phyloP scores from a whole-genome alignment of 1,140 invertebrate species.

The Tribolium madens region DNA sequence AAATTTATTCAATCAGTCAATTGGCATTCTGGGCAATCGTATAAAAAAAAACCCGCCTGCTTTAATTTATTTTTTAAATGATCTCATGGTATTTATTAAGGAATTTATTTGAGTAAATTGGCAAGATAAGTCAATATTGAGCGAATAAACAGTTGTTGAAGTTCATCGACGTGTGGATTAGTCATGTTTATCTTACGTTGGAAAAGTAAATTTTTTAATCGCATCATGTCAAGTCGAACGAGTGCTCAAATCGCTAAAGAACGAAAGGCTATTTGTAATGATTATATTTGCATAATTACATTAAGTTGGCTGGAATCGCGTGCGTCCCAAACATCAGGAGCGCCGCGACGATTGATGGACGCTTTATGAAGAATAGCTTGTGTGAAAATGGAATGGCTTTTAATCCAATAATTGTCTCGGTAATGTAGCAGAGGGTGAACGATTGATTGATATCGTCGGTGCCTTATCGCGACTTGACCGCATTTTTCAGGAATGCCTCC shows the following conservation, averaged over 20 bases:
- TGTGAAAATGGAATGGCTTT: slow-evolving; percentile 26
- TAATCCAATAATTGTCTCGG: slow-evolving; percentile 44
- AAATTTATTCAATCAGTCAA: no score
- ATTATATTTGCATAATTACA: slow-evolving; percentile 49
- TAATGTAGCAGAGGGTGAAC: slow-evolving; percentile 29
- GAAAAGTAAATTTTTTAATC: slow-evolving; percentile 22
- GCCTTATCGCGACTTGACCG: slow-evolving; percentile 28
- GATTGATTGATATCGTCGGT: slow-evolving; percentile 37
- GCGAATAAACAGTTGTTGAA: background rate
- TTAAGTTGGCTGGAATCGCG: slow-evolving; percentile 38
- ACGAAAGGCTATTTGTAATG: slow-evolving; percentile 43
- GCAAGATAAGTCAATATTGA: background rate
- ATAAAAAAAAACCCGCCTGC: no score
- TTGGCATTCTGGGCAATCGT: no score
- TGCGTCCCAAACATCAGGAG: slow-evolving; percentile 21
- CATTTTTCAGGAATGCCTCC: slow-evolving; percentile 21
- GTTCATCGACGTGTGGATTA: background rate
- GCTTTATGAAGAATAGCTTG: slow-evolving; percentile 41
- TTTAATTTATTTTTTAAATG: no score
- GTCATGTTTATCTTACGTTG: background rate
- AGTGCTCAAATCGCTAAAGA: slow-evolving; percentile 17
- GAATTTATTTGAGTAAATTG: background rate
- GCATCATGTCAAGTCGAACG: slow-evolving; percentile 37
- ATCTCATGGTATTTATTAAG: background rate
- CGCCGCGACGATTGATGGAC: slow-evolving; percentile 37